These are phyloP conservation scores for Esperia sulphurella DNA, from an alignment of 2,888 invertebrate species.

Conservation along the genomic window DNA sequence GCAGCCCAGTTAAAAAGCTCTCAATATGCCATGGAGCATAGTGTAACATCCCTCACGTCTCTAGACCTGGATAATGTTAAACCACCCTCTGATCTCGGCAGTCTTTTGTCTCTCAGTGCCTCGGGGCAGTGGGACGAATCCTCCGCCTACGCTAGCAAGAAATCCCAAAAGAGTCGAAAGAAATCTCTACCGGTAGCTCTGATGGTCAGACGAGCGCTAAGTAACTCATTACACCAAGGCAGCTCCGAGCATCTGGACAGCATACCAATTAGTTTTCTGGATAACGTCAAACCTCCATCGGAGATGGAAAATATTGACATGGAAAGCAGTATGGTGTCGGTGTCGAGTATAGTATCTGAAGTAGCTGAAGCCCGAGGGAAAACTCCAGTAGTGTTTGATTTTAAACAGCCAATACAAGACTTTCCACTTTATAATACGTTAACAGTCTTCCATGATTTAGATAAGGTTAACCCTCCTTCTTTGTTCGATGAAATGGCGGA, in stretches of 20 bases:
- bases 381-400: slow-evolving; percentile 75
- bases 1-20: slow-evolving; percentile 60
- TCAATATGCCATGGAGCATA: slow-evolving; percentile 72
- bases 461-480: slow-evolving; percentile 86
- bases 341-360: slow-evolving; percentile 90
- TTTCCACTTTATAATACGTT: slow-evolving; percentile 65
- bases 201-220: slow-evolving; percentile 86
- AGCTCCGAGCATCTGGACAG: slow-evolving; percentile 83
- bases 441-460: slow-evolving; percentile 79
- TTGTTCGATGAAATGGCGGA: slow-evolving; percentile 85
- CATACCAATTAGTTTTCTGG: slow-evolving; percentile 82
- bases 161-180: slow-evolving; percentile 75
- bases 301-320: slow-evolving; percentile 88
- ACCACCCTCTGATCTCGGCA: slow-evolving; percentile 88
- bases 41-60: slow-evolving; percentile 79
- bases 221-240: slow-evolving; percentile 72
- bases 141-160: slow-evolving; percentile 42
- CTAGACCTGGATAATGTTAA: slow-evolving; percentile 86
- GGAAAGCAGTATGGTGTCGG: slow-evolving; percentile 90
- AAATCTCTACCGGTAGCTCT: slow-evolving; percentile 85
- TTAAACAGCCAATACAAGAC: slow-evolving; percentile 76
- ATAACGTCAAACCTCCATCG: slow-evolving; percentile 91
- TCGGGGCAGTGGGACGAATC: slow-evolving; percentile 75
- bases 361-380: slow-evolving; percentile 80
- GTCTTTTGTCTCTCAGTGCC: slow-evolving; percentile 76